Evolutionary conservation across 2,113 vertebrate genomes (phyloP), one percentile per base, ranked within the genome.

Genomic region (Rhynchomys soricoides): DNA sequence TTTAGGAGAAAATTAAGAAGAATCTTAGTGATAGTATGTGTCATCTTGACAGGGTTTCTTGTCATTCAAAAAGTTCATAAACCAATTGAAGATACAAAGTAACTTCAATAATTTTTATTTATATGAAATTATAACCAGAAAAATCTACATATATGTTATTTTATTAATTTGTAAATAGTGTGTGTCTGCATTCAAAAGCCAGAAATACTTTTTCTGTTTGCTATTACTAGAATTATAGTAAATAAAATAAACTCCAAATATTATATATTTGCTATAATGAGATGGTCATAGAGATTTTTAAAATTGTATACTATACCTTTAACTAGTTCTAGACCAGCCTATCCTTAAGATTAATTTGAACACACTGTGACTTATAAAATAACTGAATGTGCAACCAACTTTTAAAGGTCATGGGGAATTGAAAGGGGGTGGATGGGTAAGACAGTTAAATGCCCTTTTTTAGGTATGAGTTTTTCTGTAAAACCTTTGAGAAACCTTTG

Each of bases 401-500:
- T 95, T 93, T 94, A 97, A 96, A 97, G 95, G 89, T 96, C 87
- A 88, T 12, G 40, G 48, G 24, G 52, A 96, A 97, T 92, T 94
- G 93, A 92, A 97, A 94, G 93, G 45, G 43, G 29, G 82, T 91
- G 40, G 87, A 94, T 78, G 55, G 45, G 71, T 92, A 97, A 94
- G 52, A 96, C 1, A n/a, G 89, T 73, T 90, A 92, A 96, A 86
- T 92, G 70, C 9, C 29, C 73, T 96, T 74, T 62, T 90, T 96
- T 88, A 55, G n/a, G 78, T 88, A 31, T 88, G 52, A 75, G 59
- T 94, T 97, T 97, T 98, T 95, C 96, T 96, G 21, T 89, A 97
- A 98, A 95, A 79, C 85, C 73, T 94, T 82, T 73, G 71, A 90
- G 90, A 97, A 97, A 97, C 81, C 90, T 97, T 97, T 98, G 93